These are phyloP conservation scores for Rhynchomys soricoides DNA, from an alignment of 2,113 vertebrate genomes.

Conservation along the genomic window DNA sequence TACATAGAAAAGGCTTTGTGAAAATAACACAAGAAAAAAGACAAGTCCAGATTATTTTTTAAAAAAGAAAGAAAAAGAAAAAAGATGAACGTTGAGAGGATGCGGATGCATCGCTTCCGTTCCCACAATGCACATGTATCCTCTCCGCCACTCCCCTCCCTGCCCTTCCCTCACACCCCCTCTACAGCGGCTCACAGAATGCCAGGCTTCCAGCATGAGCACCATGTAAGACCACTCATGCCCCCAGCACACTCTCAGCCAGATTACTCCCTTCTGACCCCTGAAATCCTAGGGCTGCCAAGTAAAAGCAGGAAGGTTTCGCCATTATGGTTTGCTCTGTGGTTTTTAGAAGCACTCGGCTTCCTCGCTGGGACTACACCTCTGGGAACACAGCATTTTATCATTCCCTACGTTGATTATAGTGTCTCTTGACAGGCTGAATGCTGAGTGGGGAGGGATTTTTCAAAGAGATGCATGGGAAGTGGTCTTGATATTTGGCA, in stretches of 20 bases:
- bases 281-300: not conserved
- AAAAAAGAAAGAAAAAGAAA: not conserved
- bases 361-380: constrained; percentile 27
- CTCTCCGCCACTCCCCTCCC: not conserved
- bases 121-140: not conserved
- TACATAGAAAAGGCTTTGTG: not conserved
- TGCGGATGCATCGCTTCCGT: not conserved
- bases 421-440: constrained; percentile 56
- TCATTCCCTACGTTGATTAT: not conserved
- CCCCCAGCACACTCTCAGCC: not conserved
- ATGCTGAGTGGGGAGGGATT: constrained; percentile 54
- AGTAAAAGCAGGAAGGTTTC: not conserved
- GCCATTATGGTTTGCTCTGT: not conserved
- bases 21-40: not conserved
- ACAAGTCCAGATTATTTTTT: not conserved
- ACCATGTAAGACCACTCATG: not conserved
- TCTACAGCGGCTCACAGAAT: not conserved
- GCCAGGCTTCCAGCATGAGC: not conserved
- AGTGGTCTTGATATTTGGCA: constrained; percentile 69
- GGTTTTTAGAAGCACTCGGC: constrained; percentile 36
- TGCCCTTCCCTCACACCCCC: not conserved
- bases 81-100: no score
- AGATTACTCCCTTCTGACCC: not conserved
- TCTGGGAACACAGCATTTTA: not conserved
- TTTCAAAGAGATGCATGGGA: constrained; percentile 65